phyloP scores from a whole-genome alignment of 2,113 vertebrate genomes.

The Chroicocephalus ridibundus region DNA sequence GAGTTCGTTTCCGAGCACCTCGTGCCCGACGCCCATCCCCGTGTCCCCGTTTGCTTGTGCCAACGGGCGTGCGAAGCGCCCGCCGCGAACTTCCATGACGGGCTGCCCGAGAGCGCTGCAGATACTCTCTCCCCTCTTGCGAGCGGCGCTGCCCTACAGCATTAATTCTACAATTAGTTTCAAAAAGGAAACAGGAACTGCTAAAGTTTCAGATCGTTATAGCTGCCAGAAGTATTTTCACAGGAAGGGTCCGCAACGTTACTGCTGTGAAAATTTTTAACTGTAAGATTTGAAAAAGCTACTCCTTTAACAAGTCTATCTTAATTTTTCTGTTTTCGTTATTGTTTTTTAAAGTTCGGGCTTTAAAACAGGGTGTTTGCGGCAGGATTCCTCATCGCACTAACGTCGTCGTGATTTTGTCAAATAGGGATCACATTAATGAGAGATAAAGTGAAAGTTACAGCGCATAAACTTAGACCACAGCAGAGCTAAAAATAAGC shows the following conservation, averaged over 20 bases:
- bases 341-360: neutral
- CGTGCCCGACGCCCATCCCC: neutral
- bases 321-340: neutral
- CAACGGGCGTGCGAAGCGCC: neutral
- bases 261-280: conserved; percentile 19
- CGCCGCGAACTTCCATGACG: neutral
- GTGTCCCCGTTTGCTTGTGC: neutral
- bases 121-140: neutral
- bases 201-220: conserved; percentile 63
- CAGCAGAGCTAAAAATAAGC: conserved; percentile 64
- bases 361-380: neutral
- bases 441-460: conserved; percentile 73
- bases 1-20: neutral
- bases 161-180: conserved; percentile 59
- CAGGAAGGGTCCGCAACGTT: conserved; percentile 22
- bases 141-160: neutral
- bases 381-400: neutral
- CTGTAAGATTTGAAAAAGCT: neutral
- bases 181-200: conserved; percentile 61
- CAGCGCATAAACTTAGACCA: conserved; percentile 62
- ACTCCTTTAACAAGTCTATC: neutral
- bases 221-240: conserved; percentile 53
- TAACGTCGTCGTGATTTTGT: neutral
- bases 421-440: conserved; percentile 32
- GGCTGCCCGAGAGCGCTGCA: neutral